A percentile compares a stretch with the other conserved stretches of the same genome.
These are phyloP conservation scores for Ectropis grisescens DNA, from an alignment of 1,140 invertebrate genomes.

Conservation along the genomic window DNA sequence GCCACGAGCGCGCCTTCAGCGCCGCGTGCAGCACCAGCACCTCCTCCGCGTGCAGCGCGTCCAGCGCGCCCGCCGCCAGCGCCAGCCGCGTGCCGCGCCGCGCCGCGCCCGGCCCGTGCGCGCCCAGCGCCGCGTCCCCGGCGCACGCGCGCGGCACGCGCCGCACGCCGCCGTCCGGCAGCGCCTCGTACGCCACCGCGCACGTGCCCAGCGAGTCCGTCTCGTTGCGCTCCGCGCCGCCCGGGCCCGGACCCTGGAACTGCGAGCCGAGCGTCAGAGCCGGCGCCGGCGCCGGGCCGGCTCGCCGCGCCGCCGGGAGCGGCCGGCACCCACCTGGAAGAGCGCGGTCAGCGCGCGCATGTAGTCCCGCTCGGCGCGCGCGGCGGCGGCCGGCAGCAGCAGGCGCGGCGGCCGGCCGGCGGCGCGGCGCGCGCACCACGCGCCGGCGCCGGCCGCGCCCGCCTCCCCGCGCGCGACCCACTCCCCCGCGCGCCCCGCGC, in stretches of 20 bases:
- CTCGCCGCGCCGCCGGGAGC: no score
- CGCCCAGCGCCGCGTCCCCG: constrained; percentile 3
- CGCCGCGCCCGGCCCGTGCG: neutral
- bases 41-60: constrained; percentile 22
- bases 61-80: constrained; percentile 4
- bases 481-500: constrained; percentile 41
- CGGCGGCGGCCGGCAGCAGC: constrained; percentile 74
- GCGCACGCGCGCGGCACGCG: constrained; percentile 3
- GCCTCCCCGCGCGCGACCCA: no score
- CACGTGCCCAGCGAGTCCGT: constrained; percentile 40
- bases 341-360: constrained; percentile 75
- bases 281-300: no score
- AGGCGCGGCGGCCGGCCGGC: constrained; percentile 68
- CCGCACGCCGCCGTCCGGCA: neutral
- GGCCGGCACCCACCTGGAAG: constrained; percentile 79
- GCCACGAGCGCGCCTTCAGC: constrained; percentile 17
- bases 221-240: constrained; percentile 35
- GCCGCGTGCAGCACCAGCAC: constrained; percentile 10
- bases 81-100: neutral
- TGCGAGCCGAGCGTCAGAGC: no score
- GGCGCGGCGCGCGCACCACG: constrained; percentile 42
- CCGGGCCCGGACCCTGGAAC: constrained; percentile 36
- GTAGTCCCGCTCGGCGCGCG: constrained; percentile 73
- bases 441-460: constrained; percentile 29
- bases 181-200: constrained; percentile 32